Conservation (phyloP, 2,888 invertebrate genomes). For the Drosophila prostipennis region DNA sequence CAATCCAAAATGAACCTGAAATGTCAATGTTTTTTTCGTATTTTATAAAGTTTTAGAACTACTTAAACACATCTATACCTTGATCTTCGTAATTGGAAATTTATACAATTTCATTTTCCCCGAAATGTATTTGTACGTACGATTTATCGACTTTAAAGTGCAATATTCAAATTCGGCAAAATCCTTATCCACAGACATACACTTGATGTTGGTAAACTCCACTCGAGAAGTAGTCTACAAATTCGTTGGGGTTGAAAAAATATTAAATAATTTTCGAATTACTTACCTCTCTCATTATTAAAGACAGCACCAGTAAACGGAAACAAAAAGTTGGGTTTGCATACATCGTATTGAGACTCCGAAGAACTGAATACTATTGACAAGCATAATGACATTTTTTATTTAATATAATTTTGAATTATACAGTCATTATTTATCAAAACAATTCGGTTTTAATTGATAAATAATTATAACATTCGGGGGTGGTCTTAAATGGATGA, state of each 20-base stretch:
- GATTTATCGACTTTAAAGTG: neutral
- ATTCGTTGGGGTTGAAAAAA: neutral
- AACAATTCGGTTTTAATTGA: neutral
- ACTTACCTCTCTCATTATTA: neutral
- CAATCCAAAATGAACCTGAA: constrained; percentile 1
- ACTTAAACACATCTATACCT: neutral
- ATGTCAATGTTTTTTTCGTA: neutral
- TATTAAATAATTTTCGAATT: too few species aligned
- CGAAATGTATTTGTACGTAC: neutral
- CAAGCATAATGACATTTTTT: neutral
- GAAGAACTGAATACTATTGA: neutral
- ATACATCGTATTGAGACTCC: neutral
- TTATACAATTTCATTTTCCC: neutral
- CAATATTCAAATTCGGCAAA: neutral
- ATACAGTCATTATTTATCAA: neutral
- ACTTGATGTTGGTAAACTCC: constrained; percentile 5
- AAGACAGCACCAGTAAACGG: neutral
- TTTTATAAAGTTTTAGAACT: too few species aligned
- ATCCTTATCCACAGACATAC: neutral
- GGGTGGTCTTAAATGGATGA: too few species aligned
- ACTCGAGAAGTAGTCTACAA: neutral
- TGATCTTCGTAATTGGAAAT: neutral
- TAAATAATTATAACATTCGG: neutral
- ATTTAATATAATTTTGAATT: neutral
- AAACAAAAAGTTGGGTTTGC: too few species aligned